Evolutionary conservation across 2,797 vertebrate genomes (phyloP).

Genomic region (Myoxocephalus aenaeus): DNA sequence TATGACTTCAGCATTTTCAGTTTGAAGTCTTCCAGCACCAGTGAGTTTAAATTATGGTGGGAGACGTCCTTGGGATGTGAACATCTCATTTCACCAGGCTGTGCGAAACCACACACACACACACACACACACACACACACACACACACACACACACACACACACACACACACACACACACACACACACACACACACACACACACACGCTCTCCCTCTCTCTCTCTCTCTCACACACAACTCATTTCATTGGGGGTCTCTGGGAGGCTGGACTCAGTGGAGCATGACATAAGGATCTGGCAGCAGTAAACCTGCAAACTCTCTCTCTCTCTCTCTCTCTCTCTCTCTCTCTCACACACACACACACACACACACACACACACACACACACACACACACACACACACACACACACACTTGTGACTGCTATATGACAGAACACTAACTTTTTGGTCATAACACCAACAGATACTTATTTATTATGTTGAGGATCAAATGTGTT

Average conservation of each 20-base stretch:
- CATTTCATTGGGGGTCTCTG: constrained; percentile 77
- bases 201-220: neutral
- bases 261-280: constrained; percentile 75
- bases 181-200: constrained; percentile 51
- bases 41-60: constrained; percentile 83
- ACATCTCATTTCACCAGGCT: constrained; percentile 82
- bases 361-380: constrained; percentile 26
- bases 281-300: constrained; percentile 80
- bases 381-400: constrained; percentile 34
- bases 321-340: constrained; percentile 26
- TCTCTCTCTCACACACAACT: constrained; percentile 49
- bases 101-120: constrained; percentile 42
- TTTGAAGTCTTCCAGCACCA: constrained; percentile 81
- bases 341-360: neutral
- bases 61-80: constrained; percentile 85
- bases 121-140: constrained; percentile 13
- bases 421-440: constrained; percentile 52
- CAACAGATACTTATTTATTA: constrained; percentile 53
- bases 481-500: constrained; percentile 44
- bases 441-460: constrained; percentile 65
- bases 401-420: constrained; percentile 24
- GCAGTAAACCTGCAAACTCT: constrained; percentile 74
- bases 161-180: constrained; percentile 37
- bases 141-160: constrained; percentile 34
- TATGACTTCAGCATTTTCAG: constrained; percentile 81